phyloP scores from a whole-genome alignment of 2,113 vertebrate genomes.

The Suncus etruscus region DNA sequence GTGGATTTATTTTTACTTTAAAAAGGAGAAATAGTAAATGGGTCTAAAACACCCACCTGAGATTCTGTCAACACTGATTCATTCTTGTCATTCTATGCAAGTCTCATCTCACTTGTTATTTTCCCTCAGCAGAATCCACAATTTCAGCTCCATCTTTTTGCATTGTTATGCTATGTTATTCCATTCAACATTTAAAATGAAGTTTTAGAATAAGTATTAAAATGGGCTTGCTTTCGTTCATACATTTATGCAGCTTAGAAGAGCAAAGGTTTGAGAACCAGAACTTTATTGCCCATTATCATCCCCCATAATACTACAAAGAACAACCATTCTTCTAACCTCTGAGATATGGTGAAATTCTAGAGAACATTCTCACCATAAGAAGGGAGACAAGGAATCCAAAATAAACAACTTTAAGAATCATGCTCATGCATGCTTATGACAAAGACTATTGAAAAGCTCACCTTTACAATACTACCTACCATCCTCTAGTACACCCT shows the following conservation, averaged over 20 bases:
- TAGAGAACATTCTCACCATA: slow-evolving; percentile 20
- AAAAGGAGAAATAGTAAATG: neutral
- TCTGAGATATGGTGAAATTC: slow-evolving; percentile 6
- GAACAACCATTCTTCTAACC: neutral
- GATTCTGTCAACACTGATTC: neutral
- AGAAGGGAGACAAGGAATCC: neutral
- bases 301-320: neutral
- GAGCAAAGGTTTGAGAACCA: neutral
- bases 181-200: slow-evolving; percentile 55
- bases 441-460: slow-evolving; percentile 36
- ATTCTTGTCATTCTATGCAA: neutral
- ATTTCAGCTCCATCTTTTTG: neutral
- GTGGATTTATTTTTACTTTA: slow-evolving; percentile 31
- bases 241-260: neutral
- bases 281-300: neutral
- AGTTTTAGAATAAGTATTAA: slow-evolving; percentile 37
- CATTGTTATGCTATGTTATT: neutral
- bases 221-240: neutral
- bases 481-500: neutral
- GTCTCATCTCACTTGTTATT: slow-evolving; percentile 3
- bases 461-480: neutral
- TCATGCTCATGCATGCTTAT: neutral
- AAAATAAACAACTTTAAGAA: slow-evolving; percentile 35
- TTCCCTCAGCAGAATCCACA: neutral
- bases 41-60: slow-evolving; percentile 32